Evolutionary conservation across 2,888 invertebrate species (phyloP).

Genomic region (Andrena flavipes): DNA sequence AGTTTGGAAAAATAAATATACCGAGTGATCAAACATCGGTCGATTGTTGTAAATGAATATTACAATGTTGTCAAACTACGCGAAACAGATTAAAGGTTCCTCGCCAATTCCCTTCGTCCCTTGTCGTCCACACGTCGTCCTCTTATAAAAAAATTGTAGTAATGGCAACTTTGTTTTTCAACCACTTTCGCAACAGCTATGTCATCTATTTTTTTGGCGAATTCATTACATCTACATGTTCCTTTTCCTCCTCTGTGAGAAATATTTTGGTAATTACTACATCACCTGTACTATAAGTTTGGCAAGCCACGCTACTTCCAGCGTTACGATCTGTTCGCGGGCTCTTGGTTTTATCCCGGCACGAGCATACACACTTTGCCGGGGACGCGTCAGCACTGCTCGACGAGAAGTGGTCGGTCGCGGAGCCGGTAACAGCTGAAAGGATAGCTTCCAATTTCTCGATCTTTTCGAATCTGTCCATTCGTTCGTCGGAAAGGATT

Average conservation of each 20-base stretch:
- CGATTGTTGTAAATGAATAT: constrained; percentile 17
- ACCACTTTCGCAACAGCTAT: constrained; percentile 60
- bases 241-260: constrained; percentile 87
- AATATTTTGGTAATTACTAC: constrained; percentile 95
- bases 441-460: constrained; percentile 94
- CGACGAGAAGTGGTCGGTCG: constrained; percentile 86
- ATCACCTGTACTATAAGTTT: constrained; percentile 96
- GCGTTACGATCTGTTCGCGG: constrained; percentile 81
- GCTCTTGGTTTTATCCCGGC: constrained; percentile 68
- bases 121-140: constrained; percentile 23
- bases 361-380: constrained; percentile 85
- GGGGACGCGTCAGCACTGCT: constrained; percentile 86
- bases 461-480: constrained; percentile 94
- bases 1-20: constrained; percentile 59
- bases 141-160: constrained; percentile 66
- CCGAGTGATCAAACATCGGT: constrained; percentile 8
- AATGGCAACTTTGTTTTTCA: constrained; percentile 70
- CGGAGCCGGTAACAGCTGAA: constrained; percentile 91
- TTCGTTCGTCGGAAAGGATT: constrained; percentile 92
- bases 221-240: constrained; percentile 86
- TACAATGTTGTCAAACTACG: constrained; percentile 55
- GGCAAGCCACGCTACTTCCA: constrained; percentile 88
- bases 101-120: constrained; percentile 43
- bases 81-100: constrained; percentile 65
- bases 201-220: constrained; percentile 85